These are phyloP conservation scores for Parnassius smintheus DNA, from an alignment of 2,888 invertebrate genomes.

Conservation along the genomic window DNA sequence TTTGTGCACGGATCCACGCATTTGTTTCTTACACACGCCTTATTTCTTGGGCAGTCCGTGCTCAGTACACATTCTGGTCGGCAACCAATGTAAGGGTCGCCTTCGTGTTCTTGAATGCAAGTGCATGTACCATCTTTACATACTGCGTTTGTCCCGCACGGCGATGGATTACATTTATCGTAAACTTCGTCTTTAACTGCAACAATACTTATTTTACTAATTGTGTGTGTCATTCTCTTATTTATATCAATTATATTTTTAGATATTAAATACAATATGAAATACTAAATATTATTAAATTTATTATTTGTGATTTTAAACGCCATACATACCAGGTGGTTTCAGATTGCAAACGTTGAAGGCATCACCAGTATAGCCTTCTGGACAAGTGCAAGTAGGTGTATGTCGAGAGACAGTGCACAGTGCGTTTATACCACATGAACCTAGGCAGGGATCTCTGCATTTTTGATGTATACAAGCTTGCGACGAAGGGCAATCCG, in stretches of 20 bases:
- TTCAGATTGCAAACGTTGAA: conserved; percentile 77
- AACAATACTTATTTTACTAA: conserved; percentile 27
- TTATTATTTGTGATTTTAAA: conserved; percentile 1
- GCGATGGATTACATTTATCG: conserved; percentile 82
- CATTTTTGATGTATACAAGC: conserved; percentile 88
- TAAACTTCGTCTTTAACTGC: conserved; percentile 47
- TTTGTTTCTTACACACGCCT: conserved; percentile 85
- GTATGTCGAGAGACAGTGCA: conserved; percentile 86
- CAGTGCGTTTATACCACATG: conserved; percentile 83
- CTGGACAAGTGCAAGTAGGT: conserved; percentile 87
- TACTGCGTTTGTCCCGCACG: conserved; percentile 84
- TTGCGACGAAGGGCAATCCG: conserved; percentile 84
- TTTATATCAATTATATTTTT: too few species aligned
- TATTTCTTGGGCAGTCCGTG: conserved; percentile 83
- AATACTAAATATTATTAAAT: background rate
- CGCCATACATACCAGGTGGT: conserved; percentile 56
- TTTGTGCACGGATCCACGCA: conserved; percentile 86
- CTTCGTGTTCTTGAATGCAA: conserved; percentile 82
- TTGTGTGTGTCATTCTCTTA: background rate
- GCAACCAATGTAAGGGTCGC: conserved; percentile 85
- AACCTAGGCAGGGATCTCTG: conserved; percentile 86
- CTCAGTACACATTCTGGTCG: conserved; percentile 86
- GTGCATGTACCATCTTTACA: conserved; percentile 81
- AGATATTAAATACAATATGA: too few species aligned
- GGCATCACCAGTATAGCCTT: conserved; percentile 85